phyloP scores from a whole-genome alignment of 2,888 invertebrate genomes.

The Phania funesta region DNA sequence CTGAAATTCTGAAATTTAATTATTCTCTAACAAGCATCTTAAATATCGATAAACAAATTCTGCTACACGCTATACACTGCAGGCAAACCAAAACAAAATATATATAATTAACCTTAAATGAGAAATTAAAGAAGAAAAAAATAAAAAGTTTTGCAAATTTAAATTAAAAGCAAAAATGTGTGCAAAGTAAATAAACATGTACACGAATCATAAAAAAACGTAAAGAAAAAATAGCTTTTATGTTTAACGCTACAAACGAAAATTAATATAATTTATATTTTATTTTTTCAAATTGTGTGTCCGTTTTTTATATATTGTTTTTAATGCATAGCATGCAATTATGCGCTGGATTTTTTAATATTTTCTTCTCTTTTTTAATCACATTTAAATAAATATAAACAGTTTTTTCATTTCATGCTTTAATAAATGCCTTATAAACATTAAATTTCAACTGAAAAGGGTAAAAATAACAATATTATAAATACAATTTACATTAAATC shows the following conservation, averaged over 20 bases:
- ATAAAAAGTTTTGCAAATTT: conserved; percentile 20
- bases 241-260: conserved; percentile 43
- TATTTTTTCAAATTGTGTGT: conserved; percentile 17
- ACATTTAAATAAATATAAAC: conserved; percentile 54
- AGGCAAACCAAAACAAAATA: conserved; percentile 9
- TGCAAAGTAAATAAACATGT: conserved; percentile 36
- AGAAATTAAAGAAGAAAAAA: neutral
- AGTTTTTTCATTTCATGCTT: conserved; percentile 51
- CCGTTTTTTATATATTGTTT: conserved; percentile 1
- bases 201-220: conserved; percentile 13
- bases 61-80: conserved; percentile 31
- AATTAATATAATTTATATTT: conserved; percentile 36
- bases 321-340: conserved; percentile 37
- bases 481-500: conserved; percentile 27
- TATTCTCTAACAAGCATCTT: conserved; percentile 32
- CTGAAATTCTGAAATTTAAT: conserved; percentile 17
- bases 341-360: conserved; percentile 10
- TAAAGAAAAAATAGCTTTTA: conserved; percentile 24
- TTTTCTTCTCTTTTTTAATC: conserved; percentile 17
- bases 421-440: conserved; percentile 47
- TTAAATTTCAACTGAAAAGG: conserved; percentile 14
- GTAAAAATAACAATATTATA: conserved; percentile 12
- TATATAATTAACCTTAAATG: conserved; percentile 27
- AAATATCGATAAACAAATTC: conserved; percentile 43
- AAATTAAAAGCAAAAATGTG: conserved; percentile 40